Percentiles rank a stretch among this genome's conserved stretches.
phyloP scores from a whole-genome alignment of 2,888 invertebrate genomes.

The Meta bourneti region DNA sequence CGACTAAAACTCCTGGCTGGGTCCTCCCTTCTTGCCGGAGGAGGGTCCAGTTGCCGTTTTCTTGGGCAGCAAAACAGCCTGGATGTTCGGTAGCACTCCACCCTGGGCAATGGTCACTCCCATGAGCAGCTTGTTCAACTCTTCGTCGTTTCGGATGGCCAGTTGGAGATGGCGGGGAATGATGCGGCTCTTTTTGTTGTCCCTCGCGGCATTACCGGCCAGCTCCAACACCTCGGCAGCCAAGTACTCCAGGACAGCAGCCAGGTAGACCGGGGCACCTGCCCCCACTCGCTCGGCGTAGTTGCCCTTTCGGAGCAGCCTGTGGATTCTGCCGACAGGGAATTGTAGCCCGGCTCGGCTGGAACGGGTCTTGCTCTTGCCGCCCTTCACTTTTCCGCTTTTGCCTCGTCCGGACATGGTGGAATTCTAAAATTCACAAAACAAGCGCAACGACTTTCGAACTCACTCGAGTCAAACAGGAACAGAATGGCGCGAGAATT shows the following conservation, averaged over 20 bases:
- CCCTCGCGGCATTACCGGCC: constrained; percentile 85
- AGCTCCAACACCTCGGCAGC: constrained; percentile 87
- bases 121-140: constrained; percentile 88
- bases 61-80: constrained; percentile 88
- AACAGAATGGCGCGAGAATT: constrained; percentile 30
- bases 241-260: constrained; percentile 85
- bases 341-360: constrained; percentile 78
- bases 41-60: constrained; percentile 82
- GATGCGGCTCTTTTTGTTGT: constrained; percentile 87
- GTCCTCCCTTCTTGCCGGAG: constrained; percentile 62
- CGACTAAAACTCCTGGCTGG: constrained; percentile 66
- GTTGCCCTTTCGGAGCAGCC: constrained; percentile 79
- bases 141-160: constrained; percentile 90
- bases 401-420: constrained; percentile 78
- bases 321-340: constrained; percentile 77
- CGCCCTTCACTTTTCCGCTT: constrained; percentile 78
- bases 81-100: constrained; percentile 91
- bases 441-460: background rate
- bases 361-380: constrained; percentile 77
- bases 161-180: constrained; percentile 89
- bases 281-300: constrained; percentile 82
- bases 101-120: constrained; percentile 92
- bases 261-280: constrained; percentile 80
- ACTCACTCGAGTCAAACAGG: background rate
- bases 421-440: background rate